A percentile compares a stretch with the other conserved stretches of the same genome.
phyloP scores from a whole-genome alignment of 1,140 invertebrate genomes.

The Caenorhabditis latens region DNA sequence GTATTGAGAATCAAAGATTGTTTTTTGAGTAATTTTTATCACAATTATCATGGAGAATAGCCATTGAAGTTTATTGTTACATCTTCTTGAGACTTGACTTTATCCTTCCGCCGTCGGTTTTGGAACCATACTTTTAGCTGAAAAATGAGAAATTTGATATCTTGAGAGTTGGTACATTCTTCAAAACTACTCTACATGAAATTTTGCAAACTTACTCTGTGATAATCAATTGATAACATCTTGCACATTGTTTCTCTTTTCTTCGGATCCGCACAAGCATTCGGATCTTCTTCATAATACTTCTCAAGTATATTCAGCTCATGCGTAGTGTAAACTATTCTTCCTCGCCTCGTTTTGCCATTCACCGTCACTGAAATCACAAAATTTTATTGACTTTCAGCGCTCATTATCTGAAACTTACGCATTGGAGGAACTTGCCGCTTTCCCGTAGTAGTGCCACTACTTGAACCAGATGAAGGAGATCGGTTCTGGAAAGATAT shows the following conservation, averaged over 20 bases:
- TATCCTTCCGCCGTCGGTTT: slow-evolving; percentile 39
- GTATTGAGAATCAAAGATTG: too few species aligned
- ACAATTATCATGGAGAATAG: too few species aligned
- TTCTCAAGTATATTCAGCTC: slow-evolving; percentile 23
- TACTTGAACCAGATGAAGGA: not conserved
- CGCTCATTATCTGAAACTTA: not conserved
- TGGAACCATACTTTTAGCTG: slow-evolving; percentile 53
- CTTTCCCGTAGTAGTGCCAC: not conserved
- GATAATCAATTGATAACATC: slow-evolving; percentile 36
- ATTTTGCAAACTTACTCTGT: slow-evolving; percentile 16
- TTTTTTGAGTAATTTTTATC: too few species aligned
- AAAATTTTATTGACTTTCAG: not conserved
- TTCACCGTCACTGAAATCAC: slow-evolving; percentile 38
- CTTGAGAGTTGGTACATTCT: too few species aligned
- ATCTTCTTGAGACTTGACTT: slow-evolving; percentile 7
- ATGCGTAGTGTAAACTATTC: slow-evolving; percentile 21
- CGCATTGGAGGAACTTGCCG: slow-evolving; percentile 21
- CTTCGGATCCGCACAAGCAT: slow-evolving; percentile 40
- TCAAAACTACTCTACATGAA: too few species aligned
- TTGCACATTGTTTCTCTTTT: slow-evolving; percentile 24
- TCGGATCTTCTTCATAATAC: slow-evolving; percentile 38
- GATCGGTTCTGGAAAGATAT: not conserved
- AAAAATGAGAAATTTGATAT: not conserved
- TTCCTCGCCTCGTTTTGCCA: slow-evolving; percentile 42
- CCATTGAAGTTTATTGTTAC: not conserved